Conservation (phyloP, 1,140 invertebrate genomes). For the Heliconius hewitsoni region DNA sequence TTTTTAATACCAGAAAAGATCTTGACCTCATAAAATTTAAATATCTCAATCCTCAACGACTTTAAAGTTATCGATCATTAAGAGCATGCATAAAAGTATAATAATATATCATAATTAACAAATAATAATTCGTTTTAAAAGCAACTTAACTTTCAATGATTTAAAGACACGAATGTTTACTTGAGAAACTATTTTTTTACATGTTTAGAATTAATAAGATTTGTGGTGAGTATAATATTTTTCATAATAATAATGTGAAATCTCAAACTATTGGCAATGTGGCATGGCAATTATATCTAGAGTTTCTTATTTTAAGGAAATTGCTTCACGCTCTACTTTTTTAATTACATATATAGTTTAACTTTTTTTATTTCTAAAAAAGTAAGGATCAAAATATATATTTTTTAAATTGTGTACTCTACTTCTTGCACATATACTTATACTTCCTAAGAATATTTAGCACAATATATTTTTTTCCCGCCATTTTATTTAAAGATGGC, state of each 20-base stretch:
- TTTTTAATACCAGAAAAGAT: not conserved
- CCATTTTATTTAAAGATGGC: too few species aligned
- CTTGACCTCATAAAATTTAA: conserved; percentile 2
- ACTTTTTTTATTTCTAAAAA: too few species aligned
- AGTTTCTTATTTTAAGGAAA: not conserved
- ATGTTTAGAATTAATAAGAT: too few species aligned
- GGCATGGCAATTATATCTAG: not conserved
- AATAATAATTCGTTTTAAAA: not conserved
- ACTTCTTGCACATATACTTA: too few species aligned
- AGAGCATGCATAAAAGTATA: not conserved
- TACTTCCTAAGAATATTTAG: too few species aligned
- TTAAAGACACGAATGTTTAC: not conserved
- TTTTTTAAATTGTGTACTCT: too few species aligned
- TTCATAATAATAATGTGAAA: not conserved
- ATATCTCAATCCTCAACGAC: not conserved
- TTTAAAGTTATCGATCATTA: not conserved
- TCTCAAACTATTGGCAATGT: not conserved
- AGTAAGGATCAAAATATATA: too few species aligned
- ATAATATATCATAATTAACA: not conserved
- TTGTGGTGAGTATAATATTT: too few species aligned
- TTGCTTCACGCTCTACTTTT: not conserved
- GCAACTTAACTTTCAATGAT: not conserved
- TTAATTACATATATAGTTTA: not conserved
- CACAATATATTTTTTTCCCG: too few species aligned
- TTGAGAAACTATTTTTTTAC: not conserved